These are phyloP conservation scores for Coendou prehensilis DNA, from an alignment of 2,797 vertebrate species.

Conservation along the genomic window DNA sequence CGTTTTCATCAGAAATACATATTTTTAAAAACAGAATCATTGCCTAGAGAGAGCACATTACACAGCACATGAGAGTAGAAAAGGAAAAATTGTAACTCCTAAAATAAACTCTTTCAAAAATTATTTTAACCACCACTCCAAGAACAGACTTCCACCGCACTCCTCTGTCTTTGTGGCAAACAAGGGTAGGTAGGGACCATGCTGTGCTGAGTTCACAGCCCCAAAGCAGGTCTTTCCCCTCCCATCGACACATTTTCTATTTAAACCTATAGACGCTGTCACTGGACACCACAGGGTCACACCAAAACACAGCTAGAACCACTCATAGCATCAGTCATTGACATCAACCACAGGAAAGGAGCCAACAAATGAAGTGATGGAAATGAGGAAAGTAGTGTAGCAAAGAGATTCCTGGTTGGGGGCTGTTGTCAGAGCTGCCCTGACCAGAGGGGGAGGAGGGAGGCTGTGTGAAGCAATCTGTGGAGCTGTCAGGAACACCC, in stretches of 20 bases:
- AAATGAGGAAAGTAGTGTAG: background rate
- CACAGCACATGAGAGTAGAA: background rate
- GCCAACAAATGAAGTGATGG: background rate
- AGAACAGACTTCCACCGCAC: background rate
- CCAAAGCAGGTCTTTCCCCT: background rate
- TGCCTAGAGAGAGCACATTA: background rate
- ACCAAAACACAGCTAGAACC: background rate
- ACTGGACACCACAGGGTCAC: background rate
- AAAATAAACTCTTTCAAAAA: background rate
- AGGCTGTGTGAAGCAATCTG: background rate
- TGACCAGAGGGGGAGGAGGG: background rate
- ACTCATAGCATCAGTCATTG: background rate
- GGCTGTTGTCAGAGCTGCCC: background rate
- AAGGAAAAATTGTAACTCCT: background rate
- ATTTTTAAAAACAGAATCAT: background rate
- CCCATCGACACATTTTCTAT: background rate
- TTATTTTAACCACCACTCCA: background rate
- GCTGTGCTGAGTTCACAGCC: background rate
- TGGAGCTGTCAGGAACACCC: background rate
- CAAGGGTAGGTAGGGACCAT: background rate
- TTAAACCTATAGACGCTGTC: background rate
- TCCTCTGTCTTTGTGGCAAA: background rate
- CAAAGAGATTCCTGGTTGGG: background rate
- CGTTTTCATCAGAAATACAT: conserved; percentile 56
- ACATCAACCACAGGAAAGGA: background rate